Conservation (phyloP, 2,113 vertebrate genomes). For the Xiphophorus hellerii region DNA sequence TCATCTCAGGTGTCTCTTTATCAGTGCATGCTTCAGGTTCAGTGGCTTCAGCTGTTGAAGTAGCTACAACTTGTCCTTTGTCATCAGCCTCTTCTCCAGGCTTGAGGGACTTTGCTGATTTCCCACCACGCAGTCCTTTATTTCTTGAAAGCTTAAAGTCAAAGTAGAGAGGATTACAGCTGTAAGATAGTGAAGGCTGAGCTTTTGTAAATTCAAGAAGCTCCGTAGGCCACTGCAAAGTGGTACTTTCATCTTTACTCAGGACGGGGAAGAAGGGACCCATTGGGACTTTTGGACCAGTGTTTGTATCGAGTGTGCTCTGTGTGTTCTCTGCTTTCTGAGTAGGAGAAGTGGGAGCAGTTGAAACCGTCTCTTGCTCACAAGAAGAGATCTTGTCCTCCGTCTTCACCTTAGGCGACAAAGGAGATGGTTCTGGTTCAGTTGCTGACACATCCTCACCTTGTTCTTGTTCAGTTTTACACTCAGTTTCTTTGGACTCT, state of each 20-base stretch:
- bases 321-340: slow-evolving; percentile 42
- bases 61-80: slow-evolving; percentile 64
- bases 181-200: slow-evolving; percentile 93
- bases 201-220: slow-evolving; percentile 94
- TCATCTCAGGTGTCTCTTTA: slow-evolving; percentile 52
- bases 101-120: slow-evolving; percentile 71
- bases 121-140: slow-evolving; percentile 81
- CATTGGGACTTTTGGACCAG: slow-evolving; percentile 86
- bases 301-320: slow-evolving; percentile 68
- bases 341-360: slow-evolving; percentile 49
- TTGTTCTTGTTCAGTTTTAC: slow-evolving; percentile 62
- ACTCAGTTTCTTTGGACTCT: slow-evolving; percentile 30
- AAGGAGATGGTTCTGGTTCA: slow-evolving; percentile 43
- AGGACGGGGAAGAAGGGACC: slow-evolving; percentile 95
- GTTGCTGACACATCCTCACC: slow-evolving; percentile 23
- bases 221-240: slow-evolving; percentile 98
- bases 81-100: slow-evolving; percentile 48
- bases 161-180: slow-evolving; percentile 98
- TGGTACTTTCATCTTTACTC: slow-evolving; percentile 96
- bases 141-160: slow-evolving; percentile 97
- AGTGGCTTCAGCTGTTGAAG: slow-evolving; percentile 60
- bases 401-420: slow-evolving; percentile 50
- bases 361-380: slow-evolving; percentile 23
- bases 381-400: slow-evolving; percentile 40
- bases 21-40: slow-evolving; percentile 51